These are phyloP conservation scores for Plotosus lineatus DNA, from an alignment of 2,113 vertebrate genomes.

Conservation along the genomic window DNA sequence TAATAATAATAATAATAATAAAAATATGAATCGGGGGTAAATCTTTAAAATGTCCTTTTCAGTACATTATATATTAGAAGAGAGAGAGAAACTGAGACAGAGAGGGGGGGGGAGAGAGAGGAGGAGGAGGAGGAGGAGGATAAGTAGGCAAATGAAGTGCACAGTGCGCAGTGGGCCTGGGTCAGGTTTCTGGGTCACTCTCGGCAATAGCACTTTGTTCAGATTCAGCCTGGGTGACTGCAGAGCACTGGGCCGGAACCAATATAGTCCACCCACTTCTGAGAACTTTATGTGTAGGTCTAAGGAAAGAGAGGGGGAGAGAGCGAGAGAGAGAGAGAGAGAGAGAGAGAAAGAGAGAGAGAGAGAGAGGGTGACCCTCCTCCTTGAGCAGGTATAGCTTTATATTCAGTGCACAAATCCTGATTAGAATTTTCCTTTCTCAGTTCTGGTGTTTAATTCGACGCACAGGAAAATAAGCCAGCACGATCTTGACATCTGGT, in stretches of 20 bases:
- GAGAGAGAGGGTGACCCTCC: constrained; percentile 13
- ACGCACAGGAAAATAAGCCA: neutral
- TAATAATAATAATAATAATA: too few species aligned
- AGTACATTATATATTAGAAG: neutral
- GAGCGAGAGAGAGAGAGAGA: too few species aligned
- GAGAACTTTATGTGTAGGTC: neutral
- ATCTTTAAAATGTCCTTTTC: neutral
- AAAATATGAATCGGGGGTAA: too few species aligned
- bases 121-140: constrained; percentile 2
- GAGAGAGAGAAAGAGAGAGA: neutral
- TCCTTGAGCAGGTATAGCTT: constrained; percentile 21
- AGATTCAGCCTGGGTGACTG: constrained; percentile 53
- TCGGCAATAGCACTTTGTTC: constrained; percentile 50
- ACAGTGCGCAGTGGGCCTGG: constrained; percentile 36
- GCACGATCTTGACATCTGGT: constrained; percentile 22
- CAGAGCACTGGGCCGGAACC: constrained; percentile 53
- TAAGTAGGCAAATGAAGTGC: constrained; percentile 40
- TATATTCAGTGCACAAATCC: constrained; percentile 17
- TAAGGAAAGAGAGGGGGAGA: neutral
- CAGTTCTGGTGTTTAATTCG: constrained; percentile 3
- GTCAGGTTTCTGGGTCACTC: constrained; percentile 55
- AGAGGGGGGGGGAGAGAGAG: constrained; percentile 12
- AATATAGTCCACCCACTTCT: constrained; percentile 27
- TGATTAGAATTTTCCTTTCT: constrained; percentile 8
- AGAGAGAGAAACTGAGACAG: neutral